These are phyloP conservation scores for Clytia hemisphaerica DNA, from an alignment of 30 jellyfish, hydroid and myxozoan genomes.

Conservation along the genomic window DNA sequence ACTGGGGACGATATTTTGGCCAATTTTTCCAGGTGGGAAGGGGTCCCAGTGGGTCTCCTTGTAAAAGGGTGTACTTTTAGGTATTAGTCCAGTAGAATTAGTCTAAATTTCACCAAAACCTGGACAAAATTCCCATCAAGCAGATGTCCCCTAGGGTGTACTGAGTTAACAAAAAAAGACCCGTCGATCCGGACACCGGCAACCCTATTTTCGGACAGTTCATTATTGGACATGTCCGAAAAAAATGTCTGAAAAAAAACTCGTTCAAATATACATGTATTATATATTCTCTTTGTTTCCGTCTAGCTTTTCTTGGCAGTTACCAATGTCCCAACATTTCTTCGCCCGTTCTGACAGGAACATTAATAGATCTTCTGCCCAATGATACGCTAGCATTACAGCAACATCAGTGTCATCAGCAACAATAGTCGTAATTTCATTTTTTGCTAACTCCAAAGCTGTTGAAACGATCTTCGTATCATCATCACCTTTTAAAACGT, in stretches of 20 bases:
- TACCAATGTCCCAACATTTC: conserved; percentile 15
- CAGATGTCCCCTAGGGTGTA: too few species aligned
- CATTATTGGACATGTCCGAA: too few species aligned
- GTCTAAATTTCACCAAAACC: too few species aligned
- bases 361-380: conserved; percentile 15
- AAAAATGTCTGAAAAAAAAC: conserved; percentile 43
- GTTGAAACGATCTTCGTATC: conserved; percentile 37
- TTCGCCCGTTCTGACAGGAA: conserved; percentile 7
- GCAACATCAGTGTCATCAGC: conserved; percentile 38
- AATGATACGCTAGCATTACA: conserved; percentile 24
- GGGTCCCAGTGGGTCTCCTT: too few species aligned
- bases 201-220: too few species aligned
- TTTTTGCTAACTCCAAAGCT: conserved; percentile 26
- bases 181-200: too few species aligned
- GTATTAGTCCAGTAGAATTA: too few species aligned
- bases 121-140: too few species aligned
- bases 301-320: conserved; percentile 20
- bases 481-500: conserved; percentile 25
- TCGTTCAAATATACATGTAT: conserved; percentile 5
- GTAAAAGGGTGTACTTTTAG: too few species aligned
- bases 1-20: too few species aligned
- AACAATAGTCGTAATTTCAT: conserved; percentile 3
- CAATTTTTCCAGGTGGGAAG: too few species aligned
- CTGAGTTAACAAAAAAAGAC: too few species aligned
- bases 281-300: conserved; percentile 24